Evolutionary conservation across 2,113 vertebrate species (phyloP).

Genomic region (Ceyx cyanopectus): DNA sequence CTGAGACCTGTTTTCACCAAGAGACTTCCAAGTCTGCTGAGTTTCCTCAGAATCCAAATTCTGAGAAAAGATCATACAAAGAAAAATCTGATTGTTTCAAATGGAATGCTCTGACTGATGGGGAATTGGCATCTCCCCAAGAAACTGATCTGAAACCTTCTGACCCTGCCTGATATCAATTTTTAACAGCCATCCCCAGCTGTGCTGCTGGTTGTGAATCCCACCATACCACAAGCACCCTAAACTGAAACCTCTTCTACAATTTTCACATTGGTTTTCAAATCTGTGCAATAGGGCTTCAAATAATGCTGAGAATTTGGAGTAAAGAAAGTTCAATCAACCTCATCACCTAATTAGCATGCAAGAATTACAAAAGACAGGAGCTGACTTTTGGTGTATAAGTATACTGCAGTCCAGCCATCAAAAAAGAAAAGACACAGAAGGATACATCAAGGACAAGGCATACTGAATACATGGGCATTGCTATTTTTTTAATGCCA

Average conservation of each 20-base stretch:
- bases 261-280: not conserved
- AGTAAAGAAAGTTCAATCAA: not conserved
- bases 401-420: not conserved
- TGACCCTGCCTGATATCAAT: not conserved
- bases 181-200: not conserved
- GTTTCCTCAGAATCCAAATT: not conserved
- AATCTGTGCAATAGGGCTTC: not conserved
- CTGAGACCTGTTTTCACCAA: not conserved
- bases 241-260: not conserved
- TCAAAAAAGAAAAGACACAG: not conserved
- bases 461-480: not conserved
- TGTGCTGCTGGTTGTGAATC: not conserved
- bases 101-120: not conserved
- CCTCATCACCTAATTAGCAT: not conserved
- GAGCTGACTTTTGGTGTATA: not conserved
- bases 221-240: not conserved
- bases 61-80: not conserved
- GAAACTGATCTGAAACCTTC: not conserved
- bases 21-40: not conserved
- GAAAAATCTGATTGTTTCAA: not conserved
- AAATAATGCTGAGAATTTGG: not conserved
- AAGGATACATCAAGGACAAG: not conserved
- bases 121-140: not conserved
- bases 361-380: not conserved
- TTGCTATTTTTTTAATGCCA: not conserved